A percentile compares a stretch with the other conserved stretches of the same genome.
Evolutionary conservation across 1,140 invertebrate genomes (phyloP).

Genomic region (Drosophila azteca): DNA sequence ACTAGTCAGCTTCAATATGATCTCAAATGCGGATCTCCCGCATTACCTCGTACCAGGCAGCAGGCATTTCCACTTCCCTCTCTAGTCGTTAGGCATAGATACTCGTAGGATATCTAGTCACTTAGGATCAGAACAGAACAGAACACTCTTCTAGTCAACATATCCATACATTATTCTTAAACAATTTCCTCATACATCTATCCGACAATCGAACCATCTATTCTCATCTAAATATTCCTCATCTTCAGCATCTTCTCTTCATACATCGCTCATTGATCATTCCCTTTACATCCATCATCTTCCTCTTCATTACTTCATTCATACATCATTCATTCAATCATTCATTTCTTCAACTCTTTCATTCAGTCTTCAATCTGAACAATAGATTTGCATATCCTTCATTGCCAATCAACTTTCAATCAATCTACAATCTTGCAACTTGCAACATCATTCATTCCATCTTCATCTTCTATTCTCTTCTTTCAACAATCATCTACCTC

Average conservation of each 20-base stretch:
- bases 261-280: too few species aligned
- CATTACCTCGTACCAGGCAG: constrained; percentile 28
- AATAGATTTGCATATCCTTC: background rate
- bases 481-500: constrained; percentile 4
- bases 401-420: background rate
- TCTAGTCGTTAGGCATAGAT: constrained; percentile 45
- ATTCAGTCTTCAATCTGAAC: too few species aligned
- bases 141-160: constrained; percentile 35
- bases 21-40: constrained; percentile 19
- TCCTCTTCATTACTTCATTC: too few species aligned
- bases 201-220: too few species aligned
- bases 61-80: constrained; percentile 35
- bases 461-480: background rate
- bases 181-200: background rate
- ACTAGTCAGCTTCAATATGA: constrained; percentile 75
- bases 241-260: background rate
- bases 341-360: too few species aligned
- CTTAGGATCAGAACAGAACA: background rate
- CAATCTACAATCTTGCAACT: too few species aligned
- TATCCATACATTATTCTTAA: too few species aligned
- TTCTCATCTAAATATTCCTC: too few species aligned
- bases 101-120: constrained; percentile 25
- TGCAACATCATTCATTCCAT: background rate
- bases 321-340: too few species aligned
- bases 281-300: too few species aligned